A percentile compares a stretch with the other conserved stretches of the same genome.
phyloP scores from a whole-genome alignment of 2,113 vertebrate genomes.

The Cyprinodon tularosa region DNA sequence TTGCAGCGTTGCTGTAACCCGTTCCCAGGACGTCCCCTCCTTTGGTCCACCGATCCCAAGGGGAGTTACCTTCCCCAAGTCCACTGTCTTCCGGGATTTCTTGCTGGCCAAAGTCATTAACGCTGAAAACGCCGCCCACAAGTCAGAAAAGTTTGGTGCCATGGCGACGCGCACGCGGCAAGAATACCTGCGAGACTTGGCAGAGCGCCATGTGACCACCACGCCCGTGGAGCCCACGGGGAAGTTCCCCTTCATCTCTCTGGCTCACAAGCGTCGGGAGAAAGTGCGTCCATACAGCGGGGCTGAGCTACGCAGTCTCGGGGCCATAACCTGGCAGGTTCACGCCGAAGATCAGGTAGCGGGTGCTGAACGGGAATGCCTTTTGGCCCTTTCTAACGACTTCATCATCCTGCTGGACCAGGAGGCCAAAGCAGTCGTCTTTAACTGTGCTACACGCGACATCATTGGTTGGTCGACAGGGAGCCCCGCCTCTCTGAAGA shows the following conservation, averaged over 20 bases:
- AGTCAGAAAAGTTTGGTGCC: constrained; percentile 94
- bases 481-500: constrained; percentile 88
- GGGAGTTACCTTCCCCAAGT: constrained; percentile 95
- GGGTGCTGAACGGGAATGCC: constrained; percentile 89
- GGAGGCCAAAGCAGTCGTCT: constrained; percentile 90
- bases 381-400: constrained; percentile 92
- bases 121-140: constrained; percentile 95
- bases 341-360: constrained; percentile 92
- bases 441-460: constrained; percentile 93
- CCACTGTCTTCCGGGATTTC: constrained; percentile 97
- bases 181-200: constrained; percentile 94
- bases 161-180: constrained; percentile 96
- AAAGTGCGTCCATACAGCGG: constrained; percentile 89
- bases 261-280: constrained; percentile 94
- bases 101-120: constrained; percentile 95
- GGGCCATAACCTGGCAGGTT: constrained; percentile 90
- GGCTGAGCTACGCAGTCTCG: constrained; percentile 90
- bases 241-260: constrained; percentile 94
- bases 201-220: constrained; percentile 94
- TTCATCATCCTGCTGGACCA: constrained; percentile 91
- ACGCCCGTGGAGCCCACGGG: constrained; percentile 92
- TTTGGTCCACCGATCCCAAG: constrained; percentile 95
- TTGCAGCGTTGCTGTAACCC: constrained; percentile 90
- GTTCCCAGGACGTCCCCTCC: constrained; percentile 94
- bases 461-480: constrained; percentile 94